phyloP scores from a whole-genome alignment of 2,888 invertebrate species.

The Proisotoma minuta region DNA sequence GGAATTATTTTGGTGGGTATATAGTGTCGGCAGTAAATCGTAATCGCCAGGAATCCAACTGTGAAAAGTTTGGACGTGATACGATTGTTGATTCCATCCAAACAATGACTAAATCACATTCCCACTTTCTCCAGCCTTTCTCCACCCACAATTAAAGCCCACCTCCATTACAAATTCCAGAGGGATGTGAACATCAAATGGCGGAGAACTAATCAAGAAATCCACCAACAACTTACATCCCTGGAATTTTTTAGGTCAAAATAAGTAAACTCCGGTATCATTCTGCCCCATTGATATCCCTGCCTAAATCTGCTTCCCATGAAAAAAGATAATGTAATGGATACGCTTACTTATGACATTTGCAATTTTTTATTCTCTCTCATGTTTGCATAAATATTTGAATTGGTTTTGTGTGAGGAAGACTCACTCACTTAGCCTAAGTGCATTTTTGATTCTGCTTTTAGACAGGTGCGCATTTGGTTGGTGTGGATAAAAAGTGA shows the following conservation, averaged over 20 bases:
- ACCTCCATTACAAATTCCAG: no score
- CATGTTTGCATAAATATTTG: slow-evolving; percentile 4
- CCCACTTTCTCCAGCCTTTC: not conserved
- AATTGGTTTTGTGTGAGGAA: not conserved
- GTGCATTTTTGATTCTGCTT: not conserved
- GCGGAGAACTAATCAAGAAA: no score
- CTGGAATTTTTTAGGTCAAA: no score
- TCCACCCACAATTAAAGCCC: not conserved
- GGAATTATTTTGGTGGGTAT: not conserved
- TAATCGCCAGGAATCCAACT: slow-evolving; percentile 2
- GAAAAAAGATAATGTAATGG: not conserved
- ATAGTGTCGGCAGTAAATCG: not conserved
- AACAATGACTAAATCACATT: slow-evolving; percentile 5
- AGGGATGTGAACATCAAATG: no score
- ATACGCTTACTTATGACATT: not conserved
- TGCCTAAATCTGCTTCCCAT: not conserved
- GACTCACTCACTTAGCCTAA: not conserved
- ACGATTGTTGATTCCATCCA: not conserved
- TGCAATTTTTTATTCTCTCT: not conserved
- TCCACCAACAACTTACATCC: no score
- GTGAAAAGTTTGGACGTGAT: slow-evolving; percentile 1
- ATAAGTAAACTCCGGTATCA: no score
- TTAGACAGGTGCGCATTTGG: not conserved
- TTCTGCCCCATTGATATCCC: not conserved
- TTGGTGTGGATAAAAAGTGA: slow-evolving; percentile 6